Evolutionary conservation across 2,797 vertebrate species (phyloP), one percentile per base, ranked within the genome.

Genomic region (Novumbra hubbsi): DNA sequence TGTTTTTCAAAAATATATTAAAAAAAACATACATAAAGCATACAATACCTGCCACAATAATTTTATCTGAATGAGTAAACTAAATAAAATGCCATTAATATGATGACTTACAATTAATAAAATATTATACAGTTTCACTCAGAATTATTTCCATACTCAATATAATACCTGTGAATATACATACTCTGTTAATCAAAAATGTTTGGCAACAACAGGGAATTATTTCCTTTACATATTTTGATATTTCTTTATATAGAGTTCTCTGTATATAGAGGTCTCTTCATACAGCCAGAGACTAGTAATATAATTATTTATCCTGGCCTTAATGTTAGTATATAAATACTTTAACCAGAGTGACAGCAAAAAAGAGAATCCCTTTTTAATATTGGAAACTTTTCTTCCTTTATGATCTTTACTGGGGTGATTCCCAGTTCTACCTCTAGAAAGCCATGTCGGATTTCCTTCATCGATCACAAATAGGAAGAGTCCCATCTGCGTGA

Each of bases 41-140:
- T 50, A 65, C 45, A 52, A 55, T 75, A 81, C 84, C 82, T 86
- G 82, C 80, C 83, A 87, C 76, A 80, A 81, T 72, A 17, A 41
- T 73, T 80, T 50, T 19, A 66, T 69, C 4, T 71, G 27, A 78
- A 80, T 70, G 71, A 77, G 60, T 77, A 72, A 76, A 52, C 70
- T 50, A 28, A 70, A 50, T 50, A 28, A 70, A 45, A 70, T 48
- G 63, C 65, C 48, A 70, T 70, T 70, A 70, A 70, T 70, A 70
- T 70, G 27, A 70, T 80, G 19, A 68, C 68, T 70, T 60, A 27
- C 19, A 60, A 68, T 66, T 73, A 60, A 80, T 78, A 77, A 74
- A 77, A 1, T 80, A 82, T 76, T 52, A 74, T 17, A 81, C 72
- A 78, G 80, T 76, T 76, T 83, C 21, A 62, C 76, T 55, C 72